Percentiles rank a stretch among this genome's conserved stretches.
Conservation (phyloP, 2,888 invertebrate genomes). For the Acronicta alni region DNA sequence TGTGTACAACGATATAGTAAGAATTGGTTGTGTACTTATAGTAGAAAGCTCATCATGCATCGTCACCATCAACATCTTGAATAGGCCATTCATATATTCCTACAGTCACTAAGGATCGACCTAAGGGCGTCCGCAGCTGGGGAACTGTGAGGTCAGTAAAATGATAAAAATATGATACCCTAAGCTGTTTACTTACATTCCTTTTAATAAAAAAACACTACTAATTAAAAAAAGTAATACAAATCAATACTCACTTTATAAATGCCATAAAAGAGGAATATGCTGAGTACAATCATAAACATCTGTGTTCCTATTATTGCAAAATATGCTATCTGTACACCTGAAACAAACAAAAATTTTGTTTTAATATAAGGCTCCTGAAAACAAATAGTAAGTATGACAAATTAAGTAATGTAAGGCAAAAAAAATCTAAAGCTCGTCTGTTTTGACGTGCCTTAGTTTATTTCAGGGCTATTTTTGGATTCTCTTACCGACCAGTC, state of each 20-base stretch:
- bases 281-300: conserved; percentile 93
- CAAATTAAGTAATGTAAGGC: background rate
- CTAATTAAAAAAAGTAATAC: background rate
- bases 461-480: background rate
- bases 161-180: too few species aligned
- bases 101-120: too few species aligned
- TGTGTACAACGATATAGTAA: too few species aligned
- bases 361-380: conserved; percentile 10
- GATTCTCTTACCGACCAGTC: background rate
- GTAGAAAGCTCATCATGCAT: too few species aligned
- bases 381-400: background rate
- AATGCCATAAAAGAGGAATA: conserved; percentile 92
- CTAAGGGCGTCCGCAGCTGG: too few species aligned
- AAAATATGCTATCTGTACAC: conserved; percentile 94
- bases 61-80: too few species aligned
- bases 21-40: too few species aligned
- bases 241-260: conserved; percentile 91
- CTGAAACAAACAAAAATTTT: conserved; percentile 89
- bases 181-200: too few species aligned
- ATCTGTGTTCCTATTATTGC: conserved; percentile 94
- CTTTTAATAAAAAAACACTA: too few species aligned
- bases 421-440: background rate
- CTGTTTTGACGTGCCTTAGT: background rate
- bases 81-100: too few species aligned
- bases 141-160: too few species aligned